phyloP scores from a whole-genome alignment of 2,113 vertebrate species.

The Pituophis catenifer region DNA sequence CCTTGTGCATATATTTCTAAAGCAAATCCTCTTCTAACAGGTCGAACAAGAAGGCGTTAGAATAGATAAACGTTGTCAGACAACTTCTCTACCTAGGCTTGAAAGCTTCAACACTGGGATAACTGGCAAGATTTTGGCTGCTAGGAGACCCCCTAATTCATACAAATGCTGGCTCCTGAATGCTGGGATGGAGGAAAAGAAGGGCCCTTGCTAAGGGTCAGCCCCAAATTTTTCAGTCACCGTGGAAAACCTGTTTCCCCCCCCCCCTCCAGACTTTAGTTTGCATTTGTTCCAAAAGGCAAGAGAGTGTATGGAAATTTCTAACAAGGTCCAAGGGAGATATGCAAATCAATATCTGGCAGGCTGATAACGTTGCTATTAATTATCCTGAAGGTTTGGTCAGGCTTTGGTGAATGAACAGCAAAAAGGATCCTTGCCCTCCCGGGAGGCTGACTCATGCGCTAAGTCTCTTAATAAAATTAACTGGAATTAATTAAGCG shows the following conservation, averaged over 20 bases:
- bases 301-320: accelerated
- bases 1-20: background rate
- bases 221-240: background rate
- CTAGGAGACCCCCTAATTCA: background rate
- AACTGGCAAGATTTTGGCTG: background rate
- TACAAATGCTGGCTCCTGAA: background rate
- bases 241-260: background rate
- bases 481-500: conserved; percentile 51
- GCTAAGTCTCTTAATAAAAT: conserved; percentile 40
- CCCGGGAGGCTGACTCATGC: conserved; percentile 7
- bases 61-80: background rate
- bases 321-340: background rate
- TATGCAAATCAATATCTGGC: background rate
- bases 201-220: too few species aligned
- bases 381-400: background rate
- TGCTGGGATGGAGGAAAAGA: background rate
- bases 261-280: background rate
- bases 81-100: background rate
- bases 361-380: accelerated
- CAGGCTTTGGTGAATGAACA: background rate
- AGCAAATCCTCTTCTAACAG: background rate
- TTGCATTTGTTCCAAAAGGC: background rate
- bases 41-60: background rate
- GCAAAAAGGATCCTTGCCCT: background rate
- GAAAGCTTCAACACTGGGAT: background rate